A percentile compares a stretch with the other conserved stretches of the same genome.
Conservation (phyloP, 2,888 invertebrate genomes). For the Polymixis flavicincta region DNA sequence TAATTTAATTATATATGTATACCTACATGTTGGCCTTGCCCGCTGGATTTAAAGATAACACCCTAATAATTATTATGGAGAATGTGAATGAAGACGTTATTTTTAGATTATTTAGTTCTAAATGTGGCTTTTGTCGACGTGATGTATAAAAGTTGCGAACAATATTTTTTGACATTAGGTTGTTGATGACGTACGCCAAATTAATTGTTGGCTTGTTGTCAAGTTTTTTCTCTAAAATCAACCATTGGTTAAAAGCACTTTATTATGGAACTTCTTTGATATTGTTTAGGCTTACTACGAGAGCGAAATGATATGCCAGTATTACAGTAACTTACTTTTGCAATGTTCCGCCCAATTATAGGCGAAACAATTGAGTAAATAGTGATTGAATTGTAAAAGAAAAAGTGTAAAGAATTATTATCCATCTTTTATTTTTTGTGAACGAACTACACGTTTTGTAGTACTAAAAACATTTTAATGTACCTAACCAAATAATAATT, state of each 20-base stretch:
- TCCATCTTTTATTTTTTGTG: neutral
- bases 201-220: neutral
- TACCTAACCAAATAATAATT: neutral
- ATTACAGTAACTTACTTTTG: neutral
- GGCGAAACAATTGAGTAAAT: neutral
- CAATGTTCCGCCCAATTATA: neutral
- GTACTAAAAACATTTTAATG: neutral
- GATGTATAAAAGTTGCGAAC: neutral
- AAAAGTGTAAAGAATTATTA: neutral
- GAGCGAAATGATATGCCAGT: neutral
- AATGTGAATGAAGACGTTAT: constrained; percentile 63
- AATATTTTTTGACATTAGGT: neutral
- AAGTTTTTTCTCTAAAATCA: neutral
- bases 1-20: constrained; percentile 76
- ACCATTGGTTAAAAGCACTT: neutral
- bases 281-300: neutral
- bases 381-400: neutral
- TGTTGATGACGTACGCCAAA: neutral
- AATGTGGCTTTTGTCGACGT: neutral
- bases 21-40: constrained; percentile 61
- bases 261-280: neutral
- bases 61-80: constrained; percentile 63
- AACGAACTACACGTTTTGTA: too few relatives aligned
- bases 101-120: constrained; percentile 37
- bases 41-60: constrained; percentile 66